Conservation (phyloP, 1,140 invertebrate genomes). For the Bombus soroeensis region DNA sequence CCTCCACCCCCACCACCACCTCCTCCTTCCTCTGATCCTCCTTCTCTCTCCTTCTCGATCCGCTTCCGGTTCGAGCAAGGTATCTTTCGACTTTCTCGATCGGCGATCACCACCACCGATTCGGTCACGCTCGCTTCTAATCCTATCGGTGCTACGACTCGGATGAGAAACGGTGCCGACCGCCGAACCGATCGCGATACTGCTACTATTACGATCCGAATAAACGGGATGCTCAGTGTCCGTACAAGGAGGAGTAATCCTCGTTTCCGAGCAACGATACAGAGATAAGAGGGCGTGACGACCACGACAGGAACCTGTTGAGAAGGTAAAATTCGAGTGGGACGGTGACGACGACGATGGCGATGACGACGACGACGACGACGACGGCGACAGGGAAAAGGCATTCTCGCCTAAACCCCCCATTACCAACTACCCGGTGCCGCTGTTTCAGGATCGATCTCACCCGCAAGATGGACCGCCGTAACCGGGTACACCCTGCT, state of each 20-base stretch:
- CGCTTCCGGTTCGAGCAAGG: slow-evolving; percentile 8
- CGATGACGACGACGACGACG: slow-evolving; percentile 70
- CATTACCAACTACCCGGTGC: slow-evolving; percentile 79
- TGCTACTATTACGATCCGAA: background rate
- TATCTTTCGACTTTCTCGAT: slow-evolving; percentile 17
- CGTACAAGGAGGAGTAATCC: background rate
- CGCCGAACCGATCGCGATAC: background rate
- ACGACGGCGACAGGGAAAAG: slow-evolving; percentile 78
- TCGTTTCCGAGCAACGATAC: slow-evolving; percentile 24
- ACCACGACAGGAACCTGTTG: slow-evolving; percentile 40
- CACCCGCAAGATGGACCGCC: slow-evolving; percentile 66
- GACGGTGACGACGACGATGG: slow-evolving; percentile 55
- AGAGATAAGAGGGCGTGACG: slow-evolving; percentile 26
- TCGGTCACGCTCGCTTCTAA: background rate
- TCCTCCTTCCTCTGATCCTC: slow-evolving; percentile 28
- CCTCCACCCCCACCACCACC: slow-evolving; percentile 67
- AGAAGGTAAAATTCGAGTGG: slow-evolving; percentile 37
- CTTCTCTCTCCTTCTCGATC: slow-evolving; percentile 25
- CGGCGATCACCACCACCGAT: slow-evolving; percentile 9
- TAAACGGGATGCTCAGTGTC: background rate
- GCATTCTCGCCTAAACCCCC: slow-evolving; percentile 82
- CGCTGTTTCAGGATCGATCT: slow-evolving; percentile 72
- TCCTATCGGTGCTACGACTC: background rate
- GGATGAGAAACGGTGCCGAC: background rate
- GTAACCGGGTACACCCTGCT: slow-evolving; percentile 58